Conservation (phyloP, 2,888 invertebrate species). For the Graphium colonna region DNA sequence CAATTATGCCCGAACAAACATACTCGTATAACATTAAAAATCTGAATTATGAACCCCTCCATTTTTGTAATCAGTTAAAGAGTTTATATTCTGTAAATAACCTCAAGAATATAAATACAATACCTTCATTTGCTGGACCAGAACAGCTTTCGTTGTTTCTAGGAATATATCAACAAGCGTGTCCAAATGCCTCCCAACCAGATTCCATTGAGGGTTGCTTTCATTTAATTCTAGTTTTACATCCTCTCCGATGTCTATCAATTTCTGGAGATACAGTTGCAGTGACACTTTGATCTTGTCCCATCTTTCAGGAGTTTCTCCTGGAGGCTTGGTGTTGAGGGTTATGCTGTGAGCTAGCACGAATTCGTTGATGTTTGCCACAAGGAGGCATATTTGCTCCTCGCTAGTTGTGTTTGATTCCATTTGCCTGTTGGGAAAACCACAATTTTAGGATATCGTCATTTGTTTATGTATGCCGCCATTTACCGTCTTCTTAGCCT, state of each 20-base stretch:
- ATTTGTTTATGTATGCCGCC: too few species aligned
- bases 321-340: constrained; percentile 69
- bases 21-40: too few species aligned
- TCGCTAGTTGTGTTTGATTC: constrained; percentile 53
- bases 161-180: constrained; percentile 77
- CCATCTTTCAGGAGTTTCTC: constrained; percentile 72
- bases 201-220: constrained; percentile 57
- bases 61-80: too few species aligned
- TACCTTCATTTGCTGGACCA: constrained; percentile 81
- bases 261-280: constrained; percentile 66
- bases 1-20: too few species aligned
- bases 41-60: too few species aligned
- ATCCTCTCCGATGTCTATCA: constrained; percentile 72
- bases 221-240: constrained; percentile 72
- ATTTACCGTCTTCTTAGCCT: too few species aligned
- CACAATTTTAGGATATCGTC: too few species aligned
- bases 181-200: constrained; percentile 68
- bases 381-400: constrained; percentile 70
- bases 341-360: constrained; percentile 76
- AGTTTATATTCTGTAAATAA: background rate
- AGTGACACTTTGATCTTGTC: constrained; percentile 71
- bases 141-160: constrained; percentile 78
- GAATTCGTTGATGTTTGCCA: constrained; percentile 80
- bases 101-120: constrained; percentile 17
- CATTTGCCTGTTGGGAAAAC: constrained; percentile 55